A percentile compares a stretch with the other conserved stretches of the same genome.
These are phyloP conservation scores for Paragorgia papillata DNA, from an alignment of 92 coral and sea anemone genomes.

Conservation along the genomic window DNA sequence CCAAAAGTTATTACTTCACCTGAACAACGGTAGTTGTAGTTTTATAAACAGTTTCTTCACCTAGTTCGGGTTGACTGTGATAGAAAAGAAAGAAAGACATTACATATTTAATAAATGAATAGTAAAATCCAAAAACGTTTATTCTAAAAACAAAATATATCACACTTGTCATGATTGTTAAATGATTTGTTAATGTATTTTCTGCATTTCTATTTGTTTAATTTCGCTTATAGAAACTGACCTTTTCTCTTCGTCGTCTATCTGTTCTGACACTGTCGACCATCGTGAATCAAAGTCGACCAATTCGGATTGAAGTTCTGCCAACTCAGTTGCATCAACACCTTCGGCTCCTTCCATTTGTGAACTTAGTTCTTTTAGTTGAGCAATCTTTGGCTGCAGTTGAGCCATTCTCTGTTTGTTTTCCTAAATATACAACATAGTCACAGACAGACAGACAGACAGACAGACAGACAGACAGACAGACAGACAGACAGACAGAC, in stretches of 20 bases:
- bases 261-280: constrained; percentile 15
- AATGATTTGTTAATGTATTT: too few relatives aligned
- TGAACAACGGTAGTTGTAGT: constrained; percentile 14
- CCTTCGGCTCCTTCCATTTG: constrained; percentile 35
- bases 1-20: too few relatives aligned
- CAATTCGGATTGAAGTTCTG: constrained; percentile 19
- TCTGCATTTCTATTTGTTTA: too few relatives aligned
- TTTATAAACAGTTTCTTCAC: constrained; percentile 17
- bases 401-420: constrained; percentile 40
- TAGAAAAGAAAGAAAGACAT: not conserved
- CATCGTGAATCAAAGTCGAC: constrained; percentile 9
- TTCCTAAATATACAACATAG: constrained; percentile 17
- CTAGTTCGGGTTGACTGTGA: constrained; percentile 31
- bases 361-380: constrained; percentile 1
- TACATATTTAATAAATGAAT: not conserved
- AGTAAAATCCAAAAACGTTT: not conserved
- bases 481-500: too few relatives aligned
- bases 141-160: too few relatives aligned
- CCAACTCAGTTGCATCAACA: constrained; percentile 17
- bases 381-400: constrained; percentile 26
- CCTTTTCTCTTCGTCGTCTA: constrained; percentile 17
- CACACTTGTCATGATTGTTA: too few relatives aligned
- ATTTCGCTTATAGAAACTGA: not conserved
- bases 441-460: too few relatives aligned
- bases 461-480: too few relatives aligned